Percentiles rank a stretch among this genome's conserved stretches.
phyloP scores from a whole-genome alignment of 2,113 vertebrate genomes.

The Nesoenas mayeri region DNA sequence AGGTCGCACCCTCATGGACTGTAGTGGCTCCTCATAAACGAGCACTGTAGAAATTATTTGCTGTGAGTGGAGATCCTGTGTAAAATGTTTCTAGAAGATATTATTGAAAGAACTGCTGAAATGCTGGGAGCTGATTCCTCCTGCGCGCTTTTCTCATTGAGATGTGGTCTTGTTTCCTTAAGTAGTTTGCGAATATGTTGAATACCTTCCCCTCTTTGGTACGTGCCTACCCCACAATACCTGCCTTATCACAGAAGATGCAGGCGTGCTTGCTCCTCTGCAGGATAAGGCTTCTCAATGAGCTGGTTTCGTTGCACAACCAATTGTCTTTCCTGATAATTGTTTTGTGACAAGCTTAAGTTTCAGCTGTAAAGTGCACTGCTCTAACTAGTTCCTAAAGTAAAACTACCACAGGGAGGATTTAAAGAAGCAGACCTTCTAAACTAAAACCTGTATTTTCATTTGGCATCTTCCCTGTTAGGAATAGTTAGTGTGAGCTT shows the following conservation, averaged over 20 bases:
- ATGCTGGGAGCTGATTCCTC: neutral
- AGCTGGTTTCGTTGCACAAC: neutral
- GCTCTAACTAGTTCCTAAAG: neutral
- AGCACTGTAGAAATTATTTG: neutral
- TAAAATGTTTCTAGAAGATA: neutral
- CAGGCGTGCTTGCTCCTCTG: neutral
- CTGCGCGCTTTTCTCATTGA: neutral
- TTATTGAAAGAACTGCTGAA: neutral
- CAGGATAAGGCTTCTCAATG: neutral
- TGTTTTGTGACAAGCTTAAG: neutral
- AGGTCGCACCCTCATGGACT: fast-evolving
- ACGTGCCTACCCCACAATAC: neutral
- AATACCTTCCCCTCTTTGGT: neutral
- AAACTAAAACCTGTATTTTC: neutral
- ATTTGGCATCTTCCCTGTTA: neutral
- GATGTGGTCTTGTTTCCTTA: neutral
- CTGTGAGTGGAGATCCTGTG: neutral
- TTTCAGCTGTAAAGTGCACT: neutral
- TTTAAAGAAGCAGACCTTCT: neutral
- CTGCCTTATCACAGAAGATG: neutral
- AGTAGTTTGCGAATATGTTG: neutral
- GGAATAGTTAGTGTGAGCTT: neutral
- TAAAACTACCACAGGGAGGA: neutral
- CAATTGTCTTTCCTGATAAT: neutral
- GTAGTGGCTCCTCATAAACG: neutral